A percentile compares a stretch with the other conserved stretches of the same genome.
phyloP scores from a whole-genome alignment of 2,113 vertebrate species.

The Colius striatus region DNA sequence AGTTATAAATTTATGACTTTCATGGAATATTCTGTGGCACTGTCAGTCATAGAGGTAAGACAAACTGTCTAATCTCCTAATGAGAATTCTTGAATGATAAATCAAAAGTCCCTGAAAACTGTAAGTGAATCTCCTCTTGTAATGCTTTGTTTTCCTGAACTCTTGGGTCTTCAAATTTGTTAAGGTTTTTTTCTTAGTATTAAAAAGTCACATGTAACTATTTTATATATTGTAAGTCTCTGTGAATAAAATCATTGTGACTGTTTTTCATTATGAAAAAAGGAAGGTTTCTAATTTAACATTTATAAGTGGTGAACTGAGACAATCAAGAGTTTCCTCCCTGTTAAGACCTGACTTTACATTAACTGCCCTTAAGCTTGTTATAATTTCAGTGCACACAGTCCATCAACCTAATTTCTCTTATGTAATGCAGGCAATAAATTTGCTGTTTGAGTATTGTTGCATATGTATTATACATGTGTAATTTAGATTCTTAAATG shows the following conservation, averaged over 20 bases:
- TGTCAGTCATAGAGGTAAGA: not conserved
- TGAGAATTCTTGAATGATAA: not conserved
- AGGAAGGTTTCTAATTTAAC: not conserved
- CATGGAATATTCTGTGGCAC: not conserved
- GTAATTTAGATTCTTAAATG: conserved; percentile 27
- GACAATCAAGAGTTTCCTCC: not conserved
- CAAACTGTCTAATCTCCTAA: not conserved
- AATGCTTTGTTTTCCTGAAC: not conserved
- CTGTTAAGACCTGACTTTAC: not conserved
- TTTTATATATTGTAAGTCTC: not conserved
- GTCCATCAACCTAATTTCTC: not conserved
- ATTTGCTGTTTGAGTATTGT: not conserved
- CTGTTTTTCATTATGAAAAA: not conserved
- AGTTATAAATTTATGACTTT: not conserved
- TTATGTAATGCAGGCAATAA: not conserved
- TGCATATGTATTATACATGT: not conserved
- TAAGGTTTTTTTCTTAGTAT: not conserved
- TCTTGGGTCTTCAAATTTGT: not conserved
- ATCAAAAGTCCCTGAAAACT: not conserved
- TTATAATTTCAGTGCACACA: not conserved
- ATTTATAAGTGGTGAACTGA: not conserved
- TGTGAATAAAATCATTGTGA: not conserved
- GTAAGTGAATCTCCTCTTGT: not conserved
- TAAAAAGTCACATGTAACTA: not conserved
- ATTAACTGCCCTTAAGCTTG: not conserved